Evolutionary conservation across 2,888 invertebrate genomes (phyloP), one percentile per base, ranked within the genome.

Genomic region (Crioceris asparagi): DNA sequence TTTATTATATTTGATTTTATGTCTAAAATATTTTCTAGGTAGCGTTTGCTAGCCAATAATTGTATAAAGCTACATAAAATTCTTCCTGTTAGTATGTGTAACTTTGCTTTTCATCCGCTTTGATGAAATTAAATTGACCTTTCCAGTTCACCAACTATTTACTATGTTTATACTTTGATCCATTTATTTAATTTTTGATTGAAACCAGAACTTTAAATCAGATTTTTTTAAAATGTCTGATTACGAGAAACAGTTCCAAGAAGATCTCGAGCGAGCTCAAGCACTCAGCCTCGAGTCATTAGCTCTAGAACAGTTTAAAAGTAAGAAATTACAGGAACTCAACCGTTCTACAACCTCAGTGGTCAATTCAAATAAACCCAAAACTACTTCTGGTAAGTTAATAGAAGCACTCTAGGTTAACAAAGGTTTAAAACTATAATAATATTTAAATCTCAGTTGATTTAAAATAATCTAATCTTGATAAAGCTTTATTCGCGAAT

Each of bases 241-340:
- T 59, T 80, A 79, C 67, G 87, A 87, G 56, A 77, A 78, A 54
- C 81, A 86, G 64, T 87, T 83, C 59, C 75, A 85, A 70, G 83
- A 84, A 45, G 88, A 91, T 59, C 67, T 90, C 61, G 88, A 90
- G 64, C 79, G 82, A 62, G 90, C 90, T 2, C 85, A 84, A 60
- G 87, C 88, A 35, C 68, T 90, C 32, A 90, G 88, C 66, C 68
- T 90, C 57, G 88, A 90, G 68, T 85, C 83, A 55, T 70, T 86
- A 49, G 87, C 86, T 26, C 67, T 87, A 48, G 87, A 88, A 57
- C 80, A 85, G 59, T 87, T 83, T 62, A 73, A 82, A 45, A 77
- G 79, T 62, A 83, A 78, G 62, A 68, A 72, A 38, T 37, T 62
- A 35, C 58, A 61, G 43, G 59, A 62, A 48, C 45, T 60, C 36